Conservation (phyloP, 2,888 invertebrate species). For the Ganaspis brasiliensis region DNA sequence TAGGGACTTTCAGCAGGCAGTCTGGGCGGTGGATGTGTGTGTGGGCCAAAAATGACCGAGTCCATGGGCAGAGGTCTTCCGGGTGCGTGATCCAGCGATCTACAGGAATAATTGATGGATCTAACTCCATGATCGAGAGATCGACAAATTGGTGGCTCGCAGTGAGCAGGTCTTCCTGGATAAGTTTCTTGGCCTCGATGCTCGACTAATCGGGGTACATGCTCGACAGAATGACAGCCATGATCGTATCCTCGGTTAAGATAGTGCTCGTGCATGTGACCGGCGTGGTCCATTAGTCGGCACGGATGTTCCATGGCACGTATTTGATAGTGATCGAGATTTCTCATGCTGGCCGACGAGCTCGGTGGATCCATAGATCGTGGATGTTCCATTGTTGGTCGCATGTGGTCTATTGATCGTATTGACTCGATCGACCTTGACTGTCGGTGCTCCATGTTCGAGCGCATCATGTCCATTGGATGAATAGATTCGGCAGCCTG, state of each 20-base stretch:
- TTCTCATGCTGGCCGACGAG: slow-evolving; percentile 62
- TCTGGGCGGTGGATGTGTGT: slow-evolving; percentile 82
- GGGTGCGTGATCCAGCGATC: slow-evolving; percentile 79
- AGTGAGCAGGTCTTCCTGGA: slow-evolving; percentile 62
- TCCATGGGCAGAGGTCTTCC: slow-evolving; percentile 81
- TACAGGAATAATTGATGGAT: slow-evolving; percentile 74
- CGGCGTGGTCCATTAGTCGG: slow-evolving; percentile 75
- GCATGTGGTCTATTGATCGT: slow-evolving; percentile 55
- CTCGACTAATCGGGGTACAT: slow-evolving; percentile 74
- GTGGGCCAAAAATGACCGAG: slow-evolving; percentile 80
- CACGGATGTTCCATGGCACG: slow-evolving; percentile 76
- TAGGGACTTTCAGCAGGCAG: slow-evolving; percentile 82
- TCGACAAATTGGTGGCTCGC: slow-evolving; percentile 66
- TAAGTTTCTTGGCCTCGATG: slow-evolving; percentile 73
- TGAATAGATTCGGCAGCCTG: slow-evolving; percentile 62
- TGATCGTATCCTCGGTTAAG: slow-evolving; percentile 72
- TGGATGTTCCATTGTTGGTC: slow-evolving; percentile 55
- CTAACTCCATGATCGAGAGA: slow-evolving; percentile 69
- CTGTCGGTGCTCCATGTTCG: slow-evolving; percentile 62
- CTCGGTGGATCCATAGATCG: slow-evolving; percentile 68
- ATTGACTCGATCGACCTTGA: slow-evolving; percentile 74
- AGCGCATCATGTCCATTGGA: slow-evolving; percentile 27
- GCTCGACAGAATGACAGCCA: slow-evolving; percentile 76
- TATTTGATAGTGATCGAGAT: slow-evolving; percentile 68
- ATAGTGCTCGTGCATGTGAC: slow-evolving; percentile 74